Conservation (phyloP, 1,140 invertebrate species). For the Semibalanus balanoides region DNA sequence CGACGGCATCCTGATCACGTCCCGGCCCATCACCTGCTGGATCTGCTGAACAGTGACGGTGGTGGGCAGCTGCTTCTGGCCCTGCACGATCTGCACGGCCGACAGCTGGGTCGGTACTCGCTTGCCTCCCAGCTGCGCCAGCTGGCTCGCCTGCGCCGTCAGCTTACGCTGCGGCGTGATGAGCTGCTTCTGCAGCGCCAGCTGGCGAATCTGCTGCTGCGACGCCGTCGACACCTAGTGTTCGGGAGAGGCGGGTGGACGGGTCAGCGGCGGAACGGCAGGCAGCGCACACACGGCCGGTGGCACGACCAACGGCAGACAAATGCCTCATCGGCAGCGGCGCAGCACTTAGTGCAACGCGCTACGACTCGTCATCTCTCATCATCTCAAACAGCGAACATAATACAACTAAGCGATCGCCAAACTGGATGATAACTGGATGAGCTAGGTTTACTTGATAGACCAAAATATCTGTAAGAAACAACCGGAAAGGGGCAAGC, state of each 20-base stretch:
- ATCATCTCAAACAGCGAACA: too few species aligned
- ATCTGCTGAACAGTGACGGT: conserved; percentile 60
- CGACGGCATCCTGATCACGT: conserved; percentile 15
- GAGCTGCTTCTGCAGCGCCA: conserved; percentile 46
- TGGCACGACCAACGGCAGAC: too few species aligned
- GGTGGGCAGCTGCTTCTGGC: conserved; percentile 41
- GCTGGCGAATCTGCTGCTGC: conserved; percentile 46
- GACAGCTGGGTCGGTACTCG: conserved; percentile 18
- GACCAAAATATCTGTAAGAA: too few species aligned
- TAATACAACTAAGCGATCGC: too few species aligned
- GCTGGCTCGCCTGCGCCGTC: conserved; percentile 29
- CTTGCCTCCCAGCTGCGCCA: conserved; percentile 32
- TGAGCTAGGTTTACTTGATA: too few species aligned
- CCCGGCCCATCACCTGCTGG: conserved; percentile 52
- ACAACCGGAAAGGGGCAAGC: too few species aligned
- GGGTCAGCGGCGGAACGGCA: too few species aligned
- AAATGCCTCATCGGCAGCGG: conserved; percentile 25
- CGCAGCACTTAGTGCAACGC: neutral
- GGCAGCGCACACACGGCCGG: too few species aligned
- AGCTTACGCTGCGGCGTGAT: conserved; percentile 45
- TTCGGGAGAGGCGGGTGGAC: too few species aligned
- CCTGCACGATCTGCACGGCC: conserved; percentile 39
- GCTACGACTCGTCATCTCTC: too few species aligned
- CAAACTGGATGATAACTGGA: too few species aligned
- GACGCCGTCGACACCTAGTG: conserved; percentile 40